Conservation (phyloP, 2,797 vertebrate genomes). For the Podarcis siculus region DNA sequence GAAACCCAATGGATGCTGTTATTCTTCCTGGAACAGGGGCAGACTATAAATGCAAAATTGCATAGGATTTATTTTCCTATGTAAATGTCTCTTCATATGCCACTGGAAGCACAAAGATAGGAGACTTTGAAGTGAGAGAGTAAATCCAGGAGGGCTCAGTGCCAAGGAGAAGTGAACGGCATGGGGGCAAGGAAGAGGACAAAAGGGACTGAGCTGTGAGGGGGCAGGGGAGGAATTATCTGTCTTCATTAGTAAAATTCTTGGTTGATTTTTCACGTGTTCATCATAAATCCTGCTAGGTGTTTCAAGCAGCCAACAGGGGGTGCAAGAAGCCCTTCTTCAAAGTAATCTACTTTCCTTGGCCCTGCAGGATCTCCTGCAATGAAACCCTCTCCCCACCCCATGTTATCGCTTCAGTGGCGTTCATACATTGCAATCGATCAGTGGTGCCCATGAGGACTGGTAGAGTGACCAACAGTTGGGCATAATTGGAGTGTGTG, state of each 20-base stretch:
- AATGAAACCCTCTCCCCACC: too few relatives aligned
- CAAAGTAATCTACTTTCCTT: too few relatives aligned
- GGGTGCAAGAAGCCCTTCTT: too few relatives aligned
- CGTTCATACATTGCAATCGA: too few relatives aligned
- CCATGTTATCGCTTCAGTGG: too few relatives aligned
- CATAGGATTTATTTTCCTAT: conserved; percentile 25
- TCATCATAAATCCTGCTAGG: background rate
- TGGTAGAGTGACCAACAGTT: too few relatives aligned
- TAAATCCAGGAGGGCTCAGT: background rate
- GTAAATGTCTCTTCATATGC: background rate
- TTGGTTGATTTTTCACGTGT: background rate
- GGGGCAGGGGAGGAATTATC: background rate
- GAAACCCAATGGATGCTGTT: conserved; percentile 10
- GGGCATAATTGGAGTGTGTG: too few relatives aligned
- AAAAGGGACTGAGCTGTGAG: background rate
- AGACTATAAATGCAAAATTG: conserved; percentile 6
- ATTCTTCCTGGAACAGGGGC: conserved; percentile 29
- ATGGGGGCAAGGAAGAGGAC: background rate
- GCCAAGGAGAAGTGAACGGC: conserved; percentile 5
- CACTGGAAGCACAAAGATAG: background rate
- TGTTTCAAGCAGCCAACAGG: background rate
- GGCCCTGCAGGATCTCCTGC: too few relatives aligned
- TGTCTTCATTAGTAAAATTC: background rate
- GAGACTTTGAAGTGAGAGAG: background rate
- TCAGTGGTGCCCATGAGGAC: too few relatives aligned